Evolutionary conservation across 2,888 invertebrate genomes (phyloP), one percentile per base, ranked within the genome.

Genomic region (Frankliniella fusca): DNA sequence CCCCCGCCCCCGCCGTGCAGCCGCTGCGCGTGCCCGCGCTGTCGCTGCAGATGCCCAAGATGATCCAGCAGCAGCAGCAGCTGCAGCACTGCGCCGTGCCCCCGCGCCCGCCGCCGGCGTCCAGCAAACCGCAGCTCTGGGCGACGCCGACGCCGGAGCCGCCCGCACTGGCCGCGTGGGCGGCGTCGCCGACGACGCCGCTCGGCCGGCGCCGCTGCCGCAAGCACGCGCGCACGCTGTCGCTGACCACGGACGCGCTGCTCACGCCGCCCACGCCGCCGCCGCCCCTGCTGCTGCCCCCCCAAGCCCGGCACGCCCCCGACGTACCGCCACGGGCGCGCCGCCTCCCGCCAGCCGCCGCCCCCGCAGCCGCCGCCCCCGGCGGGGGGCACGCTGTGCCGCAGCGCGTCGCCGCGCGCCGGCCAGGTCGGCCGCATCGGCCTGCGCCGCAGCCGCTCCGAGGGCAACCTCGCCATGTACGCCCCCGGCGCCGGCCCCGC

Each of bases 391-490:
- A 76, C 70, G 23, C 27, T 76, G 70, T 76, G 70, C 70, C 70
- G 70, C 70, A 76, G 70, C 70, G 70, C 70, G 8, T 76, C 70
- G 27, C 70, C 70, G 23, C 70, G 70, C 70, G 70, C 27, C 9
- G 70, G 70, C 70, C 70, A 76, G 70, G 27, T 23, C 23, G 70
- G 70, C 27, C 70, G 70, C 27, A 27, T 76, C 70, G 70, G 70
- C 11, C 70, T 76, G 70, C 70, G 70, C 1, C 70, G 70, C 23
- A 76, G 23, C 23, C 92, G 91, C 84, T 93, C 93, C 49, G 93
- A 93, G 86, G 93, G 93, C 18, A 93, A 93, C 87, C 89, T 93
- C 86, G 86, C 87, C 84, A 87, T 76, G 76, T 84, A 84, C 80
- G 84, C 83, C 83, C 83, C 83, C 48, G 83, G 84, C 48, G 83